phyloP scores from a whole-genome alignment of 1,140 invertebrate species.

The Drosophila kohkoa region DNA sequence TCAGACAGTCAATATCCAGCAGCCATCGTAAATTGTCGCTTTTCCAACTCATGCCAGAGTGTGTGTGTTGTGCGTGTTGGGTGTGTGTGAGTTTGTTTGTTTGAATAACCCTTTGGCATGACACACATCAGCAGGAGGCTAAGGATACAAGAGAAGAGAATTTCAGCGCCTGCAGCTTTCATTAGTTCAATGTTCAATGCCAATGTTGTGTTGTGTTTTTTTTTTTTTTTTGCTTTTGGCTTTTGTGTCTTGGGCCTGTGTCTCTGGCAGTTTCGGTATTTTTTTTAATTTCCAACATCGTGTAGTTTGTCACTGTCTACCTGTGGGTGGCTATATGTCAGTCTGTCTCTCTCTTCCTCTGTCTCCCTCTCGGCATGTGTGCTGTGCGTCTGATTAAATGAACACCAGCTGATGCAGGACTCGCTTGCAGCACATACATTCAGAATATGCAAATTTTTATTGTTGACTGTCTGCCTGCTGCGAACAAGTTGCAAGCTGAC shows the following conservation, averaged over 20 bases:
- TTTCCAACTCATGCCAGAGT: constrained; percentile 1
- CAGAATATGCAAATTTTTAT: constrained; percentile 66
- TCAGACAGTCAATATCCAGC: constrained; percentile 42
- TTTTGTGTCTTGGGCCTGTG: constrained; percentile 22
- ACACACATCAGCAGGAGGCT: constrained; percentile 15
- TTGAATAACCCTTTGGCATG: constrained; percentile 38
- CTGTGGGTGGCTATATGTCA: constrained; percentile 24
- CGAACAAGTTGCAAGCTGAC: constrained; percentile 7
- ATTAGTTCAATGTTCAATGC: constrained; percentile 62
- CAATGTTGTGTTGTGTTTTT: constrained; percentile 52
- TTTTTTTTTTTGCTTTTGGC: background rate
- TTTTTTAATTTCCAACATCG: constrained; percentile 63
- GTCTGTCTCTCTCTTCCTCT: background rate
- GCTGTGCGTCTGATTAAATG: constrained; percentile 54
- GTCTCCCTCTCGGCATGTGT: constrained; percentile 5
- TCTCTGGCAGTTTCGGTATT: constrained; percentile 18
- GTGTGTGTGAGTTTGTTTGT: background rate
- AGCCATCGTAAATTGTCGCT: constrained; percentile 19
- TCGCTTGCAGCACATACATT: constrained; percentile 49
- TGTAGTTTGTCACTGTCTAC: constrained; percentile 38
- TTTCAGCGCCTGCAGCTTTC: constrained; percentile 64
- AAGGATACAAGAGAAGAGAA: background rate
- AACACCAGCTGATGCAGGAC: constrained; percentile 32
- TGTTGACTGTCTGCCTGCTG: constrained; percentile 9
- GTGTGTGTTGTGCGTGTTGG: no score